Evolutionary conservation across 2,113 vertebrate species (phyloP).

Genomic region (Morone saxatilis): DNA sequence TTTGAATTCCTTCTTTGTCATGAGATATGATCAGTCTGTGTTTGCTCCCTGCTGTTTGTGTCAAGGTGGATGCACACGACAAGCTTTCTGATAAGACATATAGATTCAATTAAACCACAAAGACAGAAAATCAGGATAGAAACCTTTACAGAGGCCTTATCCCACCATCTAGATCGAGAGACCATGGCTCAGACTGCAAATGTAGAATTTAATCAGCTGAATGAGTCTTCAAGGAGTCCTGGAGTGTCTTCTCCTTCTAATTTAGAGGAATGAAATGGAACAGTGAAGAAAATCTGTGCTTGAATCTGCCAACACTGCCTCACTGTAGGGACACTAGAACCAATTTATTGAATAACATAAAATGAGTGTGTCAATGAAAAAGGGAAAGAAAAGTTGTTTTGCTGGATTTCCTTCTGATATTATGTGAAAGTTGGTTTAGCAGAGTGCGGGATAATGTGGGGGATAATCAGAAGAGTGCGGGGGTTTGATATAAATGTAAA

Average conservation of each 20-base stretch:
- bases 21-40: conserved; percentile 36
- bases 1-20: conserved; percentile 3
- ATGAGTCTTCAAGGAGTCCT: conserved; percentile 23
- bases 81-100: conserved; percentile 55
- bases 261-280: conserved; percentile 44
- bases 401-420: not conserved
- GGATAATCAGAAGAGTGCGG: not conserved
- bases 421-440: conserved; percentile 1
- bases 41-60: conserved; percentile 21
- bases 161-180: conserved; percentile 22
- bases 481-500: conserved; percentile 12
- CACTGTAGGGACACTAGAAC: not conserved
- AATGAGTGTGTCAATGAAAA: not conserved
- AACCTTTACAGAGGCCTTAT: conserved; percentile 34
- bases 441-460: not conserved
- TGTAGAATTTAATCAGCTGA: conserved; percentile 58
- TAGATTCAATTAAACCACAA: conserved; percentile 66
- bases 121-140: conserved; percentile 18
- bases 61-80: conserved; percentile 27
- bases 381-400: not conserved
- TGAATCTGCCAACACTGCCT: not conserved
- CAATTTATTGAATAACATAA: conserved; percentile 29
- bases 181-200: conserved; percentile 44
- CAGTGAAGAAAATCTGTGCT: conserved; percentile 20
- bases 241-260: conserved; percentile 3